These are phyloP conservation scores for Odobenus rosmarus DNA, from an alignment of 2,113 vertebrate species.

Conservation along the genomic window DNA sequence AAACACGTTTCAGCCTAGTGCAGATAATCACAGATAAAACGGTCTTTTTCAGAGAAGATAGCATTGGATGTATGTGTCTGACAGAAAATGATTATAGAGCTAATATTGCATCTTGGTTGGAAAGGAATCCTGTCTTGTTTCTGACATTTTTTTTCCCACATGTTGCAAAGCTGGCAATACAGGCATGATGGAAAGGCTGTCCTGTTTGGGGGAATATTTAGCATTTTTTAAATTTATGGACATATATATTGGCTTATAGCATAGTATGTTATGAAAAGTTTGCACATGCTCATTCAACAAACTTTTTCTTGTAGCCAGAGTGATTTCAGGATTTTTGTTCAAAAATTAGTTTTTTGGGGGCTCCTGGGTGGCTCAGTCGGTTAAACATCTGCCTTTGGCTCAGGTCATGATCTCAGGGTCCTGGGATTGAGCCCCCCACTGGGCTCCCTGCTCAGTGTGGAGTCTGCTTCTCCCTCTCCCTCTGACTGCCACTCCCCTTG, in stretches of 20 bases:
- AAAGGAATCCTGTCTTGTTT: constrained; percentile 3
- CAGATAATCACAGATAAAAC: background rate
- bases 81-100: constrained; percentile 48
- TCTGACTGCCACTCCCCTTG: no score
- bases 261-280: background rate
- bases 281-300: background rate
- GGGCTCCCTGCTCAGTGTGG: no score
- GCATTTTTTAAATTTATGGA: background rate
- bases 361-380: no score
- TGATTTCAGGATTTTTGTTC: background rate
- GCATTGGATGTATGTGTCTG: background rate
- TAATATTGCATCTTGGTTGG: constrained; percentile 8
- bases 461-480: no score
- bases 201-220: background rate
- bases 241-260: background rate
- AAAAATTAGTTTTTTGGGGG: background rate
- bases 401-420: no score
- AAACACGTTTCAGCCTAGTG: constrained; percentile 2
- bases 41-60: background rate
- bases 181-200: background rate
- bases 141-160: background rate
- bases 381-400: no score
- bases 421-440: no score
- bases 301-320: background rate
- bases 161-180: background rate